A percentile compares a stretch with the other conserved stretches of the same genome.
phyloP scores from a whole-genome alignment of 2,113 vertebrate species.

The Crotalus horridus region DNA sequence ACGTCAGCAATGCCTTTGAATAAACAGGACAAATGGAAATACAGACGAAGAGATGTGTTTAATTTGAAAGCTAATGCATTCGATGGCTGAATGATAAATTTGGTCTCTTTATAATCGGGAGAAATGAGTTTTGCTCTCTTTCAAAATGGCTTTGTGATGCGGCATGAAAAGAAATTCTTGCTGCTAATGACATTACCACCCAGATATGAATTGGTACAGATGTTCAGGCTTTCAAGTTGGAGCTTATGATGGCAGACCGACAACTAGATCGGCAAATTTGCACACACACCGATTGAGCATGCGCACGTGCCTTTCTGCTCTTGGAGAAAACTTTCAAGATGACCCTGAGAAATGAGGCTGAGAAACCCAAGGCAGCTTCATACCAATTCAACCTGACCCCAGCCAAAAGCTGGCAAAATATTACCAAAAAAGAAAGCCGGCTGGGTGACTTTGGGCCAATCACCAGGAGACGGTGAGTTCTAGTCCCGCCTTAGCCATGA shows the following conservation, averaged over 20 bases:
- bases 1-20: conserved; percentile 55
- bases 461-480: no score
- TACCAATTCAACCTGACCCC: not conserved
- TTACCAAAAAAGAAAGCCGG: not conserved
- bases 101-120: conserved; percentile 22
- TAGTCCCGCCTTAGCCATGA: no score
- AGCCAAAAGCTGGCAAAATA: not conserved
- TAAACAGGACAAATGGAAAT: conserved; percentile 38
- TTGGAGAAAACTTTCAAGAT: not conserved
- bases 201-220: not conserved
- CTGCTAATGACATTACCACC: not conserved
- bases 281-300: not conserved
- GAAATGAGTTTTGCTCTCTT: conserved; percentile 36
- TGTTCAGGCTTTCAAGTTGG: not conserved
- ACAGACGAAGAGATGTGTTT: not conserved
- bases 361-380: not conserved
- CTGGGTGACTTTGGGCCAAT: no score
- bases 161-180: not conserved
- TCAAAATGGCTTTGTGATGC: not conserved
- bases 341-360: not conserved
- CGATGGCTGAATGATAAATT: conserved; percentile 31
- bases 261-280: not conserved
- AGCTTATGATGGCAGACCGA: not conserved
- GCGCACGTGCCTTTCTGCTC: not conserved
- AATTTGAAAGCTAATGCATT: conserved; percentile 4